A percentile compares a stretch with the other conserved stretches of the same genome.
phyloP scores from a whole-genome alignment of 2,797 vertebrate species.

The Lepus townsendii region DNA sequence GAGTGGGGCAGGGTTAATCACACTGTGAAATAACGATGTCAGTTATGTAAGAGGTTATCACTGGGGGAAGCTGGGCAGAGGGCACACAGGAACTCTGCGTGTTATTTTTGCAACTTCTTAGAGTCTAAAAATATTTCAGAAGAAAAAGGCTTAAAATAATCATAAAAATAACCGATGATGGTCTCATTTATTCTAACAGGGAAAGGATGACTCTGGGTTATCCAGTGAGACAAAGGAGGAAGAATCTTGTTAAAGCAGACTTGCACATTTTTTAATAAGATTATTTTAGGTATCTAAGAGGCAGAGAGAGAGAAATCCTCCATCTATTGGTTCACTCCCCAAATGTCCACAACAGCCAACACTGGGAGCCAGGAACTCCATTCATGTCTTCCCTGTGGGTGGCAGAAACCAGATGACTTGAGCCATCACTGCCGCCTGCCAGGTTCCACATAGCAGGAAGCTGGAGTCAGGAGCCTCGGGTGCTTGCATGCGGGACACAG shows the following conservation, averaged over 20 bases:
- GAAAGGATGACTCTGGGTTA: background rate
- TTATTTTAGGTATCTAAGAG: too few relatives aligned
- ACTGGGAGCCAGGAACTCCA: too few relatives aligned
- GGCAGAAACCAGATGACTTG: too few relatives aligned
- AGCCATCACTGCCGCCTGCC: too few relatives aligned
- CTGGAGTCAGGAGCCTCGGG: too few relatives aligned
- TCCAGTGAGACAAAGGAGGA: background rate
- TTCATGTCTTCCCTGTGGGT: too few relatives aligned
- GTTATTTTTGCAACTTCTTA: constrained; percentile 30
- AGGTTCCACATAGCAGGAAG: too few relatives aligned
- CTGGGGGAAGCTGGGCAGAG: background rate
- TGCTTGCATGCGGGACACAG: too few relatives aligned
- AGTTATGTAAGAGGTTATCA: background rate
- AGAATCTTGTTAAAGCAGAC: background rate
- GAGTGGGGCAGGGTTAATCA: background rate
- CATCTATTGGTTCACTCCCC: too few relatives aligned
- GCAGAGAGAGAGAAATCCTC: too few relatives aligned
- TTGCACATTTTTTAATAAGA: too few relatives aligned
- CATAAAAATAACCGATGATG: background rate
- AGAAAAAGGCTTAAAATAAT: constrained; percentile 37
- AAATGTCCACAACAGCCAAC: too few relatives aligned
- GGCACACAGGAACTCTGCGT: background rate
- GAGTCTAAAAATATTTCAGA: constrained; percentile 61
- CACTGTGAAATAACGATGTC: background rate
- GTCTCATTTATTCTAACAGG: constrained; percentile 8